A percentile compares a stretch with the other conserved stretches of the same genome.
phyloP scores from a whole-genome alignment of 2,888 invertebrate genomes.

The Trachelus iudaicus region DNA sequence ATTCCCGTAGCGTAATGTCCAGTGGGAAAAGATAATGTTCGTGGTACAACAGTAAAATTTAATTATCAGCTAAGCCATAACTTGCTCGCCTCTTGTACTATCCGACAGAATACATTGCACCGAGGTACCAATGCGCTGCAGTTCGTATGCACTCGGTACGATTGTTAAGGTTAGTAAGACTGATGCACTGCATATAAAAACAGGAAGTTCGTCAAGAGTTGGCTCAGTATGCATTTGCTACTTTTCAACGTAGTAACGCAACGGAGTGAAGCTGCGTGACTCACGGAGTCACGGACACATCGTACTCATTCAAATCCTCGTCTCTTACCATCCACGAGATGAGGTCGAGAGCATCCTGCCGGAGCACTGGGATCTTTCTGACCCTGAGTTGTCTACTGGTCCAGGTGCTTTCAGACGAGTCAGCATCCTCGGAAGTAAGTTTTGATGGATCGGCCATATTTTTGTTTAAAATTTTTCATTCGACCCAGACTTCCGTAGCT shows the following conservation, averaged over 20 bases:
- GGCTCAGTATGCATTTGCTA: conserved; percentile 12
- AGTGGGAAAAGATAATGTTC: background rate
- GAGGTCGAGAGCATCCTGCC: background rate
- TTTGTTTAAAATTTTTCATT: too few species aligned
- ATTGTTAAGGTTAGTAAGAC: background rate
- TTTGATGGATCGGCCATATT: background rate
- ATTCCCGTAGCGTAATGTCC: background rate
- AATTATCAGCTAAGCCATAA: conserved; percentile 16
- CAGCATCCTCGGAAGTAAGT: background rate
- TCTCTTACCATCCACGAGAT: background rate
- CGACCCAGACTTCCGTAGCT: too few species aligned
- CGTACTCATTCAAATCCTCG: background rate
- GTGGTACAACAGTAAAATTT: conserved; percentile 10
- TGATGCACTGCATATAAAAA: conserved; percentile 13
- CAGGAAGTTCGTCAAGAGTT: background rate
- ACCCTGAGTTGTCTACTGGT: background rate
- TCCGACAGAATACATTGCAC: background rate
- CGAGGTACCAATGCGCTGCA: background rate
- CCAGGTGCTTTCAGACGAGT: background rate
- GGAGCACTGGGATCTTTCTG: background rate
- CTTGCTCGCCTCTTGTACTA: background rate
- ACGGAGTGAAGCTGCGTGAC: background rate
- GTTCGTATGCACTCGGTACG: background rate
- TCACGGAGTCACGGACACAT: background rate
- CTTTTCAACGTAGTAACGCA: background rate